phyloP scores from a whole-genome alignment of 2,888 invertebrate genomes.

The Pachymerium ferrugineum region DNA sequence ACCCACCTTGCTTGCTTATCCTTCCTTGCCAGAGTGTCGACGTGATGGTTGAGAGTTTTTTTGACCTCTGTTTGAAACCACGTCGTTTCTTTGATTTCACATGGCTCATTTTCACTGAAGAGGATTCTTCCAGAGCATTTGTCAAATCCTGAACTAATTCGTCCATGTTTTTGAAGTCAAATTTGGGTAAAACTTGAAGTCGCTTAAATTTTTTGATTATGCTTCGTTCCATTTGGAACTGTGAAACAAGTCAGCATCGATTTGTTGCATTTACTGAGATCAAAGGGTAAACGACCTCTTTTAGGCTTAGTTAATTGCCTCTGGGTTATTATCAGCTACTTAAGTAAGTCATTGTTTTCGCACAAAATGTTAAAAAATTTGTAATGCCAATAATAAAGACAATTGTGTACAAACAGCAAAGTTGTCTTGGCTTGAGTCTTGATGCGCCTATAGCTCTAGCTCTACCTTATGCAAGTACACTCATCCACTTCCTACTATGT shows the following conservation, averaged over 20 bases:
- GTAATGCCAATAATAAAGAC: too few species aligned
- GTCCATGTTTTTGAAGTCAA: slow-evolving; percentile 47
- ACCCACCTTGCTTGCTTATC: too few species aligned
- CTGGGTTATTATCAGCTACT: neutral
- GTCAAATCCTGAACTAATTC: slow-evolving; percentile 48
- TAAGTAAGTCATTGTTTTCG: too few species aligned
- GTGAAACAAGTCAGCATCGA: neutral
- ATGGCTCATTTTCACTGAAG: slow-evolving; percentile 30
- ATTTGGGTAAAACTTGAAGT: slow-evolving; percentile 45
- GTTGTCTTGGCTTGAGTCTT: too few species aligned
- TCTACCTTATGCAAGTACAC: too few species aligned
- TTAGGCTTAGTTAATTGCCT: neutral
- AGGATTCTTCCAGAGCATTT: slow-evolving; percentile 46
- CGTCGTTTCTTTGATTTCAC: slow-evolving; percentile 27
- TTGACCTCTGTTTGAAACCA: slow-evolving; percentile 28
- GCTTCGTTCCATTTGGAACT: slow-evolving; percentile 45
- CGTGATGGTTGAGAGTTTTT: neutral
- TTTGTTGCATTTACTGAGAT: neutral
- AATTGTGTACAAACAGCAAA: too few species aligned
- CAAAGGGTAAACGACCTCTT: neutral
- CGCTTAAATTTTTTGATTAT: slow-evolving; percentile 47
- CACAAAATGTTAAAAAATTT: neutral
- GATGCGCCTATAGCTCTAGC: too few species aligned
- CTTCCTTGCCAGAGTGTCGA: neutral
- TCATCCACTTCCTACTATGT: too few species aligned